Evolutionary conservation across 2,113 vertebrate genomes (phyloP).

Genomic region (Arizona elegans): DNA sequence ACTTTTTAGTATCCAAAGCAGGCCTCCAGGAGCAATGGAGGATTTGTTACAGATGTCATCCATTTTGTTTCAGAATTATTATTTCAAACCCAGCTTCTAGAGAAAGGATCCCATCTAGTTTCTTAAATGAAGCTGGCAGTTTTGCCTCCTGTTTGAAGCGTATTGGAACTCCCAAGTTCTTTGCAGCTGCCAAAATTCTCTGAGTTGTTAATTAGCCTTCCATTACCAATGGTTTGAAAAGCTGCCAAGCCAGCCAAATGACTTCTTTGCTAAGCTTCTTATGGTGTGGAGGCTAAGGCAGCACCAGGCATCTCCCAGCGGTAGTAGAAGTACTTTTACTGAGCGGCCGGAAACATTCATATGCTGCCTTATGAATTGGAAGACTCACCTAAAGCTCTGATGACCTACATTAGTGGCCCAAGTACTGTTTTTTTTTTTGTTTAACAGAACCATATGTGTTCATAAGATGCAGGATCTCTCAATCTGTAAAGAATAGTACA

Average conservation of each 20-base stretch:
- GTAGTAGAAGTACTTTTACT: neutral
- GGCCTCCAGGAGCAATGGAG: neutral
- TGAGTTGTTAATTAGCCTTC: neutral
- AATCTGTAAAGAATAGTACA: neutral
- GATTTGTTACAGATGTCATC: neutral
- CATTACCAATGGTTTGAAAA: neutral
- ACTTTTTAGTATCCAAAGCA: neutral
- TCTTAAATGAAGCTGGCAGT: neutral
- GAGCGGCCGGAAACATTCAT: neutral
- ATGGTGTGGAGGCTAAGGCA: neutral
- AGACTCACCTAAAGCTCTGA: neutral
- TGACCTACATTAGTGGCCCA: neutral
- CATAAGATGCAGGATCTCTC: neutral
- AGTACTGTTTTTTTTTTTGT: neutral
- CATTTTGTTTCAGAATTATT: neutral
- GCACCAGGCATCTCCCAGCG: neutral
- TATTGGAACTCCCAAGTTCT: neutral
- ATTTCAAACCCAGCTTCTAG: neutral
- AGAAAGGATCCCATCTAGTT: neutral
- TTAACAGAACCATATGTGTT: neutral
- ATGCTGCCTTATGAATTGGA: neutral
- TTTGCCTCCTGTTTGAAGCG: neutral
- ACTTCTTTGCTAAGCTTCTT: neutral
- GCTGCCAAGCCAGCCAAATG: neutral
- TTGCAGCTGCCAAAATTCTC: neutral